Percentiles rank a stretch among this genome's conserved stretches.
phyloP scores from a whole-genome alignment of 1,140 invertebrate genomes.

The Daktulosphaira vitifoliae region DNA sequence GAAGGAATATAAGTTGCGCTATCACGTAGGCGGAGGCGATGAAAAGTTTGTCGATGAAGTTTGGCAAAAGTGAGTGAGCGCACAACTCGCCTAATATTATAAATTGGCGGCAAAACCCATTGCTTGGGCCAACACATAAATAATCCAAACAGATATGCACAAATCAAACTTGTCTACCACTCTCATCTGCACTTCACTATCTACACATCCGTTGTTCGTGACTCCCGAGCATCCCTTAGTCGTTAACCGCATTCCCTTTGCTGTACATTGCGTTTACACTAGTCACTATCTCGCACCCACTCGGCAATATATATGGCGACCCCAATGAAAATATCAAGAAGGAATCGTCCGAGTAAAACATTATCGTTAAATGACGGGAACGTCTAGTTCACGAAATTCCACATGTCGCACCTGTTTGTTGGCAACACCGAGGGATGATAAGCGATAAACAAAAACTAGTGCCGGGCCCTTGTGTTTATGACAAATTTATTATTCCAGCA shows the following conservation, averaged over 20 bases:
- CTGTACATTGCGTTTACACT: neutral
- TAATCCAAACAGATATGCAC: conserved; percentile 30
- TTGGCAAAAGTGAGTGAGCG: conserved; percentile 21
- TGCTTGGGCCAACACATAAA: conserved; percentile 31
- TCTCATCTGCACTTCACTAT: neutral
- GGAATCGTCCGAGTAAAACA: too few relatives aligned
- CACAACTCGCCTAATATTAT: conserved; percentile 20
- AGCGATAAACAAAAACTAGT: too few relatives aligned
- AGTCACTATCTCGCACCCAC: too few relatives aligned
- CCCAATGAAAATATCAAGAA: too few relatives aligned
- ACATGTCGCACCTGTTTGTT: too few relatives aligned
- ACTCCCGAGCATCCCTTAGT: neutral
- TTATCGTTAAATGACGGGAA: too few relatives aligned
- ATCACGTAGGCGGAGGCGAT: conserved; percentile 18
- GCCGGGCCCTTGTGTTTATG: too few relatives aligned
- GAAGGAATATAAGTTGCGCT: neutral
- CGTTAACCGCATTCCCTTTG: neutral
- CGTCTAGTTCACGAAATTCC: too few relatives aligned
- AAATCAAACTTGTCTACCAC: conserved; percentile 28
- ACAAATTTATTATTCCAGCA: too few relatives aligned
- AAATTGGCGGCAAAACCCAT: conserved; percentile 31
- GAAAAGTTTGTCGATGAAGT: conserved; percentile 34
- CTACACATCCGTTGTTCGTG: too few relatives aligned
- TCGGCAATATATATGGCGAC: too few relatives aligned
- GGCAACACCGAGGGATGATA: too few relatives aligned